phyloP scores from a whole-genome alignment of 2,113 vertebrate species.

The Dromas ardeola region DNA sequence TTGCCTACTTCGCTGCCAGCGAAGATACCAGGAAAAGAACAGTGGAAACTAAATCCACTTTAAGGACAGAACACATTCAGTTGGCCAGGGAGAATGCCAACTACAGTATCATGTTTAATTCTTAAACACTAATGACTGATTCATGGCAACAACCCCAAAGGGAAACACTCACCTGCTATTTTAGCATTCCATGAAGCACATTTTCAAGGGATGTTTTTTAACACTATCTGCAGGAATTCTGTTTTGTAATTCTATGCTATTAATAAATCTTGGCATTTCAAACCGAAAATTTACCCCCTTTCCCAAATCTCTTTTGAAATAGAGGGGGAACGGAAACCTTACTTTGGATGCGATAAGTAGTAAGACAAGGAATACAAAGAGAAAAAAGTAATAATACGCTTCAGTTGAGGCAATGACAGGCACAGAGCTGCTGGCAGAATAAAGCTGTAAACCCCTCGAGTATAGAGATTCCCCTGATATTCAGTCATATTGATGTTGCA shows the following conservation, averaged over 20 bases:
- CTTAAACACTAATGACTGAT: constrained; percentile 37
- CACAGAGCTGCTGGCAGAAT: not conserved
- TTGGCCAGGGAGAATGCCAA: constrained; percentile 3
- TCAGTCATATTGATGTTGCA: not conserved
- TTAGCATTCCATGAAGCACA: not conserved
- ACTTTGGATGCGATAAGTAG: not conserved
- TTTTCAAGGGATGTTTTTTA: not conserved
- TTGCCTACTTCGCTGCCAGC: constrained; percentile 38
- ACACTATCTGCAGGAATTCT: not conserved
- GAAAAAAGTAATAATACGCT: not conserved
- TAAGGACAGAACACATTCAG: constrained; percentile 32
- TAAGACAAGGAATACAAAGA: not conserved
- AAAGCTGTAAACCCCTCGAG: not conserved
- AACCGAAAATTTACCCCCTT: not conserved
- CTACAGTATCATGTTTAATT: constrained; percentile 34
- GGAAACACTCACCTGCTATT: constrained; percentile 56
- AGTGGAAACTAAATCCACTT: constrained; percentile 47
- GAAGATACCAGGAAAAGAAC: constrained; percentile 51
- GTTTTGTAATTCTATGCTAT: not conserved
- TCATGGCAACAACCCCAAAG: constrained; percentile 38
- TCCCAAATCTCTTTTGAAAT: not conserved
- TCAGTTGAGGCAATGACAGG: not conserved
- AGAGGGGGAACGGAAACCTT: not conserved
- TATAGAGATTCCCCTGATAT: accelerated
- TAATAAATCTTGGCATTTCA: constrained; percentile 6